Evolutionary conservation across 2,888 invertebrate genomes (phyloP).

Genomic region (Leptinotarsa haldemani): DNA sequence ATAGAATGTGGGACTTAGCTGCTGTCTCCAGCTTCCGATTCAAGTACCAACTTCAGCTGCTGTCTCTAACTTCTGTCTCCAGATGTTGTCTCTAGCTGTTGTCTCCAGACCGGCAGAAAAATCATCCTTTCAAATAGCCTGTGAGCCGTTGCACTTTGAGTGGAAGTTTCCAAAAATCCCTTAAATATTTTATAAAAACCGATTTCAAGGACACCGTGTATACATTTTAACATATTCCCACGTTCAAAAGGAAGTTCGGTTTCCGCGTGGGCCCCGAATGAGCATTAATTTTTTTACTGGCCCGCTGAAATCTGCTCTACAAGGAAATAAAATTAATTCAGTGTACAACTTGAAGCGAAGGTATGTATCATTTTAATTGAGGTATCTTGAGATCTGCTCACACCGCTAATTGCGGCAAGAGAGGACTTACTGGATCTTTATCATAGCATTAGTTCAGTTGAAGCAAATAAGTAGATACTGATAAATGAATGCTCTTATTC

Average conservation of each 20-base stretch:
- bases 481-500: not conserved
- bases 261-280: not conserved
- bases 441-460: not conserved
- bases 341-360: not conserved
- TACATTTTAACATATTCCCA: not conserved
- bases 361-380: slow-evolving; percentile 4
- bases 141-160: no score
- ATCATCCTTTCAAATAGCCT: no score
- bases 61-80: no score
- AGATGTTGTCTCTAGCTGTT: no score
- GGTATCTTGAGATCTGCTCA: not conserved
- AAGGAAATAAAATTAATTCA: slow-evolving; percentile 8
- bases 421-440: slow-evolving; percentile 4
- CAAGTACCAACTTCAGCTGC: no score
- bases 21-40: no score
- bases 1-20: no score
- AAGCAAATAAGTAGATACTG: not conserved
- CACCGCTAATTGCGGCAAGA: slow-evolving; percentile 1
- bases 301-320: not conserved
- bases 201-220: not conserved
- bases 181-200: no score
- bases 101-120: no score
- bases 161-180: no score
- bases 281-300: slow-evolving; percentile 4
- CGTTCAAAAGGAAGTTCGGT: not conserved